phyloP scores from a whole-genome alignment of 1,140 invertebrate genomes.

The Drosophila sechellia region DNA sequence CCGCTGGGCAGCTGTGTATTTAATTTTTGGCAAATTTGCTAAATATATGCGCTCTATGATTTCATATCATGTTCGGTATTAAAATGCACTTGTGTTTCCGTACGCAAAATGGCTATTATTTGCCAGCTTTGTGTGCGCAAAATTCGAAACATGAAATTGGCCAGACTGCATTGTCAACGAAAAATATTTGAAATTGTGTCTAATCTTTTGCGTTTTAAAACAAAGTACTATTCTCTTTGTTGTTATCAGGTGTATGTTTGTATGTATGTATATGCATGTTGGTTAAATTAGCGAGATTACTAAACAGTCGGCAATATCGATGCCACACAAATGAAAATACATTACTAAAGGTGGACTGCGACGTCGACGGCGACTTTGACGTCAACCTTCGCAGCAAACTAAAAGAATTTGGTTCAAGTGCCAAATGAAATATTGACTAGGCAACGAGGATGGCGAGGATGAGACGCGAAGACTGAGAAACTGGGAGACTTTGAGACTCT shows the following conservation, averaged over 20 bases:
- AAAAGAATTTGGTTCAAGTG: conserved; percentile 82
- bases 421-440: conserved; percentile 82
- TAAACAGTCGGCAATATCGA: conserved; percentile 20
- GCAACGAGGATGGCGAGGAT: conserved; percentile 56
- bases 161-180: conserved; percentile 25
- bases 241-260: conserved; percentile 1
- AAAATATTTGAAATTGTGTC: conserved; percentile 9
- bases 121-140: conserved; percentile 20
- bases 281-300: conserved; percentile 32
- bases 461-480: conserved; percentile 12
- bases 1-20: conserved; percentile 27
- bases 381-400: conserved; percentile 71
- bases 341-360: conserved; percentile 33
- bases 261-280: neutral
- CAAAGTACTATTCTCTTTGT: neutral
- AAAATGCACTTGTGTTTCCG: conserved; percentile 8
- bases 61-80: conserved; percentile 33
- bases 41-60: conserved; percentile 19
- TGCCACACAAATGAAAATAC: conserved; percentile 17
- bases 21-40: conserved; percentile 15
- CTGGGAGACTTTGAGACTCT: neutral
- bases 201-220: conserved; percentile 14
- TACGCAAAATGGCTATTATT: conserved; percentile 25
- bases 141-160: neutral
- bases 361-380: conserved; percentile 16